Base-by-base conservation (phyloP, 2,797 vertebrate species). In the Bovichtus diacanthus region DNA sequence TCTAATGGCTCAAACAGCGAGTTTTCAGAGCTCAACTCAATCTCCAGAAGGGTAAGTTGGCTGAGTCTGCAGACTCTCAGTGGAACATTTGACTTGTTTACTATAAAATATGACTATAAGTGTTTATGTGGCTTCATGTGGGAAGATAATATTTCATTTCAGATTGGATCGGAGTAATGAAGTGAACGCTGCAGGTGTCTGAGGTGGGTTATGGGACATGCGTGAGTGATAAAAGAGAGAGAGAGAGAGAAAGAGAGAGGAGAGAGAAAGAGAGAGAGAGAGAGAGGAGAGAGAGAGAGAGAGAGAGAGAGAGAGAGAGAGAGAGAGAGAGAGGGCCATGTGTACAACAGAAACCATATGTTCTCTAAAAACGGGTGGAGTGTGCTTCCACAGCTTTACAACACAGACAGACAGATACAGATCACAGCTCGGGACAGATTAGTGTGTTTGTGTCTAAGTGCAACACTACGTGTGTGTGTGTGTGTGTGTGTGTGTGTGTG, bases 41-140 rank as follows among this genome's bases (percentile, higher is more conserved):
- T 74, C 71, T 81, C 76, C 86, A 86, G 81, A 76, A 54, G 63
- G 61, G 38, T 46, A 58, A 64, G 58, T 81, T 74, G 68, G 81
- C 81, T 0, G 6, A 23, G 64, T 19, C 68, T 60, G 41, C 53
- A 18, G 51, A 50, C 50, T 70, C 74, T 67, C 27, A 23, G 63
- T 9, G 68, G 79, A 86, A 87, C 61, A 69, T 88, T 62, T 72
- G 66, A 86, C 70, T 83, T 82, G 64, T 87, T 88, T 88, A 80
- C 76, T 49, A 54, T 80, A 59, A 72, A 78, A 76, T 71, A 56
- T 72, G 60, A 64, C 64, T 65, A 8, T 41, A 34, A 66, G 80
- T 63, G 74, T 84, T 83, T 53, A 70, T 82, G 75, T 31, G 68
- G 60, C 36, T 67, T 51, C 44, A 60, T 58, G 63, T 34, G 75